These are phyloP conservation scores for Aphidius ervi DNA, from an alignment of 1,140 invertebrate genomes.

Conservation along the genomic window DNA sequence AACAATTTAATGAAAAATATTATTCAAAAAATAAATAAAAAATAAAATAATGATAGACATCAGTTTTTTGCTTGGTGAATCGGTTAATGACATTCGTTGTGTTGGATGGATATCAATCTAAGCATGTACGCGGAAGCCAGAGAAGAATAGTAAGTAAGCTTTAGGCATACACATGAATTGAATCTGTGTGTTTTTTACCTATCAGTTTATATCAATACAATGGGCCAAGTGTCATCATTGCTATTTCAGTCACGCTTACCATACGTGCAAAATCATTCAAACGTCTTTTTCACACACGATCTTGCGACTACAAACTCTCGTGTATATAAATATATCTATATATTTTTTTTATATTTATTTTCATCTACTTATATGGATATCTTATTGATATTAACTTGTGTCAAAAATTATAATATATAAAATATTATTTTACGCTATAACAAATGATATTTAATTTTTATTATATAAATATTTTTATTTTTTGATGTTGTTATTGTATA, in stretches of 20 bases:
- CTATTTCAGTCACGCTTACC: conserved; percentile 41
- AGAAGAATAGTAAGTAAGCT: conserved; percentile 43
- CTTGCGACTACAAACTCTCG: too few relatives aligned
- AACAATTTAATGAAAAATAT: too few relatives aligned
- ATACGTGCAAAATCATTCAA: conserved; percentile 45
- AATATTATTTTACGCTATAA: too few relatives aligned
- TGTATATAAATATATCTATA: too few relatives aligned
- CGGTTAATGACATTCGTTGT: conserved; percentile 17
- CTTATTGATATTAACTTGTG: too few relatives aligned
- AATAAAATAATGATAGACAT: background rate
- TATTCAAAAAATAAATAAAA: background rate
- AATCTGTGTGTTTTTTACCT: background rate
- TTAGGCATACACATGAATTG: conserved; percentile 5
- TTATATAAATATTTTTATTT: too few relatives aligned
- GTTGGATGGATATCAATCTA: conserved; percentile 31
- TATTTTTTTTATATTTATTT: too few relatives aligned
- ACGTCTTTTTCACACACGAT: conserved; percentile 13
- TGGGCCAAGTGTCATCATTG: conserved; percentile 28
- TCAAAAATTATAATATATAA: too few relatives aligned
- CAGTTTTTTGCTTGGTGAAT: conserved; percentile 2
- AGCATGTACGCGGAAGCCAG: conserved; percentile 47
- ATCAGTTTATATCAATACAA: conserved; percentile 21
- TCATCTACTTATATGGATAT: too few relatives aligned
- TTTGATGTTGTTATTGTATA: too few relatives aligned
- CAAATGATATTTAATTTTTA: too few relatives aligned